Evolutionary conservation across 92 coral and sea anemone genomes (phyloP).

Genomic region (Parazoanthus atlanticus): DNA sequence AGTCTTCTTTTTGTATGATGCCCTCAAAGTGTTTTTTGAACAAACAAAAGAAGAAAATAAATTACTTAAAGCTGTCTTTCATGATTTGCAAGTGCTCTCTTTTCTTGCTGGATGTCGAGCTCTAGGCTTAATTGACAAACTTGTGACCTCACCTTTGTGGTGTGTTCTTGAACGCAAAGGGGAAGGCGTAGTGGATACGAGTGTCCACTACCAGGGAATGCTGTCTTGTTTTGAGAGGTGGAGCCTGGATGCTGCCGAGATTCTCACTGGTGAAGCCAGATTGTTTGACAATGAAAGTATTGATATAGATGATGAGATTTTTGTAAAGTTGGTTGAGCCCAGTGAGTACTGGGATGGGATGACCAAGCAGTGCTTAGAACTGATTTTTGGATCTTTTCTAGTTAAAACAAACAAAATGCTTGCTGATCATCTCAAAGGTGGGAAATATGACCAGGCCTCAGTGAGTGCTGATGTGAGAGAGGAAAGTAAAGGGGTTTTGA

Average conservation of each 20-base stretch:
- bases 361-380: constrained; percentile 38
- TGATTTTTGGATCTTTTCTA: constrained; percentile 37
- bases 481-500: background rate
- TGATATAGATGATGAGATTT: background rate
- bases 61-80: constrained; percentile 9
- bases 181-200: background rate
- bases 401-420: constrained; percentile 19
- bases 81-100: constrained; percentile 34
- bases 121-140: constrained; percentile 27
- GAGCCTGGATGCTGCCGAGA: background rate
- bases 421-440: constrained; percentile 32
- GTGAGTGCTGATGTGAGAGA: background rate
- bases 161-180: constrained; percentile 20
- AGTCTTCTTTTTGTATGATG: constrained; percentile 44
- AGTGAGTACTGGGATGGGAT: constrained; percentile 4
- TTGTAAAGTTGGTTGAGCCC: constrained; percentile 9
- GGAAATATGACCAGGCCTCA: background rate
- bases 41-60: constrained; percentile 30
- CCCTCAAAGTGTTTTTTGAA: constrained; percentile 37
- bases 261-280: constrained; percentile 10
- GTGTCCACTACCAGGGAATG: background rate
- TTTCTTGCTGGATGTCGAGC: constrained; percentile 46
- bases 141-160: constrained; percentile 26
- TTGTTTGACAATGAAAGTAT: background rate
- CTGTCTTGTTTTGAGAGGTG: constrained; percentile 22